Evolutionary conservation across 64 coral and sea anemone species (phyloP).

Genomic region (Montipora cactus): DNA sequence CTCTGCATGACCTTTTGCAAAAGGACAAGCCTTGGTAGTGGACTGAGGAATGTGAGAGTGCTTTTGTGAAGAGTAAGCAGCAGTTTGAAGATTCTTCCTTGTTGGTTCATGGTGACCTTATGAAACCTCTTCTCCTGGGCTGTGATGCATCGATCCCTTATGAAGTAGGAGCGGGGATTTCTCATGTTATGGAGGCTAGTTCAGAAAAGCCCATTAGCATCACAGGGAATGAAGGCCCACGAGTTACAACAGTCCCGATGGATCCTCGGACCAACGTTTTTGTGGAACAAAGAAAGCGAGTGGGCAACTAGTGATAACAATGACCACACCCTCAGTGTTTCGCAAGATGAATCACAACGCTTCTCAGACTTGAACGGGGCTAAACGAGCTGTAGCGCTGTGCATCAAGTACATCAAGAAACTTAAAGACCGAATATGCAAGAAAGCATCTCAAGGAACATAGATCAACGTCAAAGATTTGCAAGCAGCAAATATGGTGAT

Average conservation of each 20-base stretch:
- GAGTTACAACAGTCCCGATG: background rate
- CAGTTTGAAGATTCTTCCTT: background rate
- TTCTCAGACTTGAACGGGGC: no score
- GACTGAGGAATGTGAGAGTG: constrained; percentile 38
- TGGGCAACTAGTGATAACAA: no score
- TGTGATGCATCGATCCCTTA: constrained; percentile 44
- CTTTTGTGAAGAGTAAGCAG: constrained; percentile 34
- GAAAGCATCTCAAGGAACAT: background rate
- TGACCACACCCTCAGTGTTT: no score
- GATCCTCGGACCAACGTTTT: background rate
- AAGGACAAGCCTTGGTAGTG: constrained; percentile 37
- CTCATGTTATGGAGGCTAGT: constrained; percentile 1
- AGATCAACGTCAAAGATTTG: background rate
- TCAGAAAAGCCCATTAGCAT: background rate
- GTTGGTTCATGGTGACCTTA: constrained; percentile 15
- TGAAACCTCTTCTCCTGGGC: constrained; percentile 31
- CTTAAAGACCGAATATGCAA: background rate
- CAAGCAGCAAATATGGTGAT: background rate
- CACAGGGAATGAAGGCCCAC: background rate
- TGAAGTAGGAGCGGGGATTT: constrained; percentile 29
- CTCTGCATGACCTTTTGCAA: background rate
- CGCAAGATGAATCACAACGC: no score
- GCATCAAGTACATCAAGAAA: background rate
- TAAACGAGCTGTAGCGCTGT: no score
- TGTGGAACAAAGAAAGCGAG: no score